These are phyloP conservation scores for Caenorhabditis becei DNA, from an alignment of 2,888 invertebrate genomes.

Conservation along the genomic window DNA sequence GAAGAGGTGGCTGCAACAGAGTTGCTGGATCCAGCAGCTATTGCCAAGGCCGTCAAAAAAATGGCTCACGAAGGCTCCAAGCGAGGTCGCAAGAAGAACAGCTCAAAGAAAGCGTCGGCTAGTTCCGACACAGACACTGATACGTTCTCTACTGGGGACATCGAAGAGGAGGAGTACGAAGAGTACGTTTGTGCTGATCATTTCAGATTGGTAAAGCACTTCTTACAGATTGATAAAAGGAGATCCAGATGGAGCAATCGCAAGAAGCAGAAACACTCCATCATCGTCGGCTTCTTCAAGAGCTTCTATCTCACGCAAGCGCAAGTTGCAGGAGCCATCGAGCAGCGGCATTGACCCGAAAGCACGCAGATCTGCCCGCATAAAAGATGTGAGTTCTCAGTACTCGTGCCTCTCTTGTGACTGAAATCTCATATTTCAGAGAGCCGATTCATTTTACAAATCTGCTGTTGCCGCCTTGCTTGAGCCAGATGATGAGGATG, in stretches of 20 bases:
- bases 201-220: background rate
- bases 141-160: background rate
- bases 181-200: background rate
- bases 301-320: background rate
- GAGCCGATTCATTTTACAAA: conserved; percentile 3
- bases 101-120: background rate
- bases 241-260: background rate
- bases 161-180: background rate
- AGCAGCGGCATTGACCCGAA: background rate
- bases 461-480: background rate
- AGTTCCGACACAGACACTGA: background rate
- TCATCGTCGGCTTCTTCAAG: background rate
- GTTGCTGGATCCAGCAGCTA: background rate
- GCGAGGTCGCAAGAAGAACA: background rate
- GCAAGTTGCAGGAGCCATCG: background rate
- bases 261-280: background rate
- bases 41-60: background rate
- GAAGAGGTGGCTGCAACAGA: background rate
- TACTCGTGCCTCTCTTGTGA: background rate
- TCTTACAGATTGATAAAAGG: background rate
- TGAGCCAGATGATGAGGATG: conserved; percentile 7
- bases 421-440: background rate
- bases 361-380: background rate
- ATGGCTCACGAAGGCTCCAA: background rate
- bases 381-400: background rate